Percentiles rank a stretch among this genome's conserved stretches.
These are phyloP conservation scores for Cylloceria caligata DNA, from an alignment of 2,888 invertebrate species.

Conservation along the genomic window DNA sequence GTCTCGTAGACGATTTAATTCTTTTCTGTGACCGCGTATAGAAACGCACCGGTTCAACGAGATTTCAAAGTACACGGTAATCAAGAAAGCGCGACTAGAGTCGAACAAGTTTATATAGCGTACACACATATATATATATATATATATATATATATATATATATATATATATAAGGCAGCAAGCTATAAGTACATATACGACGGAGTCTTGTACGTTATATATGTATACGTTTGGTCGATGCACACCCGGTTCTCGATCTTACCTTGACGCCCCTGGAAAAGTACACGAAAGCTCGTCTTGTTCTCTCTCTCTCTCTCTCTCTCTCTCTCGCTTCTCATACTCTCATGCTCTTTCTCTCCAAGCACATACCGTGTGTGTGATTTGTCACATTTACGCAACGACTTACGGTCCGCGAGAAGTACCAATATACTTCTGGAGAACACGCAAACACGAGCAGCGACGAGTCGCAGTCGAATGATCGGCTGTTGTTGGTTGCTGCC, in stretches of 20 bases:
- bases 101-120: conserved; percentile 4
- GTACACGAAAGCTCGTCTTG: conserved; percentile 35
- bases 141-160: conserved; percentile 14
- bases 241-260: conserved; percentile 44
- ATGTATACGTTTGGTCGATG: conserved; percentile 21
- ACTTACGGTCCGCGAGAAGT: conserved; percentile 48
- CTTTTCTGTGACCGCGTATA: conserved; percentile 23
- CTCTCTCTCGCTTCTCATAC: conserved; percentile 9
- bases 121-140: too few species aligned
- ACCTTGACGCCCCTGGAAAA: conserved; percentile 28
- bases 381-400: conserved; percentile 67
- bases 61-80: conserved; percentile 35
- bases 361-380: conserved; percentile 45
- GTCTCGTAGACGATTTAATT: conserved; percentile 39
- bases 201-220: not conserved
- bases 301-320: conserved; percentile 6
- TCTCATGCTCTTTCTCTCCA: conserved; percentile 9
- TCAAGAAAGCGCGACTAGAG: conserved; percentile 44
- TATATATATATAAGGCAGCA: conserved; percentile 8
- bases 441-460: not conserved
- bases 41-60: conserved; percentile 52
- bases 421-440: conserved; percentile 40
- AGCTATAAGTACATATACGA: conserved; percentile 4
- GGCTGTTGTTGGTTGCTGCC: too few species aligned
- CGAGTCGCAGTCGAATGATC: conserved; percentile 14